Evolutionary conservation across 1,140 invertebrate genomes (phyloP).

Genomic region (Laupala kohalensis): DNA sequence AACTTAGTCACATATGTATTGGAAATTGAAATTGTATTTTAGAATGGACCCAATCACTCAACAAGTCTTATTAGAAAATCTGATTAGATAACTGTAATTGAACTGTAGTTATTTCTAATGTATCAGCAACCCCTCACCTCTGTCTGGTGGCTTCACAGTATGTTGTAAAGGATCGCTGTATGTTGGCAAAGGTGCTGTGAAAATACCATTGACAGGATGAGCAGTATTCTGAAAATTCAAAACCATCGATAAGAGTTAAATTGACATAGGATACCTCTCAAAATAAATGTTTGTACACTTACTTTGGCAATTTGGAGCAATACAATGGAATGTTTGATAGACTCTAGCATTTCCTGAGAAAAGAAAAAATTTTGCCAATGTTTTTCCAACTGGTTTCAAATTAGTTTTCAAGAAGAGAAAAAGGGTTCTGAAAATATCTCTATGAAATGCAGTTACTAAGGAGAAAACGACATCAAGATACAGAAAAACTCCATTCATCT

Average conservation of each 20-base stretch:
- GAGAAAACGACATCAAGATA: no score
- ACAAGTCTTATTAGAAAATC: no score
- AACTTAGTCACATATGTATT: no score
- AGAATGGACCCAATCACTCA: no score
- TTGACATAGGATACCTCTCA: no score
- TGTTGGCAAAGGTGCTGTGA: constrained; percentile 24
- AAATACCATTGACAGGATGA: constrained; percentile 73
- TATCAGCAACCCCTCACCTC: background rate
- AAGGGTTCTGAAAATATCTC: no score
- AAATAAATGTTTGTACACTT: constrained; percentile 21
- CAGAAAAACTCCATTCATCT: no score
- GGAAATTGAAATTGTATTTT: no score
- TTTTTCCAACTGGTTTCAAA: background rate
- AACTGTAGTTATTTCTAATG: no score
- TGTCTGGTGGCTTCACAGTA: background rate
- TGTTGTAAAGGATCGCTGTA: background rate
- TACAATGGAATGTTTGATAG: constrained; percentile 94
- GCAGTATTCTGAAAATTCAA: constrained; percentile 54
- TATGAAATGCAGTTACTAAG: no score
- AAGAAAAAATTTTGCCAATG: background rate
- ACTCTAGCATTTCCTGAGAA: constrained; percentile 70
- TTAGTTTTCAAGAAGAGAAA: no score
- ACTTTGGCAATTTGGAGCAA: constrained; percentile 95
- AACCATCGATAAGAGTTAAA: background rate
- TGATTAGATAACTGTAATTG: no score